These are phyloP conservation scores for Drosophila ananassae DNA, from an alignment of 1,140 invertebrate species.

Conservation along the genomic window DNA sequence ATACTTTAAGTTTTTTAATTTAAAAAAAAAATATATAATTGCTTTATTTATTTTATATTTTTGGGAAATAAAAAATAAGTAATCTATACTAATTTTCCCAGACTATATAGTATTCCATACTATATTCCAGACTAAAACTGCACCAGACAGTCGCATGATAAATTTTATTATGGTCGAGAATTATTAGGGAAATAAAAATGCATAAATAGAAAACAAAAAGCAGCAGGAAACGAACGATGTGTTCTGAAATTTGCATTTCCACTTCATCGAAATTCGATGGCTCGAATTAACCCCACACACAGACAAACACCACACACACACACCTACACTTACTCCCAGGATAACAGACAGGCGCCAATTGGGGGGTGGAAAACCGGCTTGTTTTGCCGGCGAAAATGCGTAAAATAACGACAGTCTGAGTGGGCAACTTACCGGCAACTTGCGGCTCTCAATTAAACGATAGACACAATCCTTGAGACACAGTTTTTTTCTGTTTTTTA, in stretches of 20 bases:
- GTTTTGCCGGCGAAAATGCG: slow-evolving; percentile 73
- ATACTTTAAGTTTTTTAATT: background rate
- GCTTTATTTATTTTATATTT: background rate
- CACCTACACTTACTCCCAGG: slow-evolving; percentile 14
- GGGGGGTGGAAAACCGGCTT: slow-evolving; percentile 46
- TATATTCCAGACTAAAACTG: too few species aligned
- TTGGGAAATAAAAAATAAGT: background rate
- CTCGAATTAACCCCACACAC: slow-evolving; percentile 48
- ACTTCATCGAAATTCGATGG: slow-evolving; percentile 45
- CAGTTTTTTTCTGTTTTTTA: slow-evolving; percentile 12
- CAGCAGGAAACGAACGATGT: slow-evolving; percentile 2
- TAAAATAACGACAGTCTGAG: slow-evolving; percentile 46
- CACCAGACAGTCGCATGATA: slow-evolving; percentile 3
- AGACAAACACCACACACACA: slow-evolving; percentile 12
- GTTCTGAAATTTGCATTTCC: slow-evolving; percentile 52
- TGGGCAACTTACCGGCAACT: slow-evolving; percentile 57
- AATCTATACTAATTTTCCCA: too few species aligned
- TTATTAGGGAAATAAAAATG: slow-evolving; percentile 5
- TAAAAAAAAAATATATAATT: background rate
- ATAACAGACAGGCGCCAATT: slow-evolving; percentile 57
- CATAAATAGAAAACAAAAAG: slow-evolving; percentile 21
- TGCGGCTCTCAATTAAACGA: slow-evolving; percentile 10
- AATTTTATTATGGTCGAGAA: slow-evolving; percentile 20
- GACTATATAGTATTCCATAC: too few species aligned
- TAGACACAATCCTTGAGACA: slow-evolving; percentile 1